Percentiles rank a stretch among this genome's conserved stretches.
These are phyloP conservation scores for Alsophila aescularia DNA, from an alignment of 2,888 invertebrate species.

Conservation along the genomic window DNA sequence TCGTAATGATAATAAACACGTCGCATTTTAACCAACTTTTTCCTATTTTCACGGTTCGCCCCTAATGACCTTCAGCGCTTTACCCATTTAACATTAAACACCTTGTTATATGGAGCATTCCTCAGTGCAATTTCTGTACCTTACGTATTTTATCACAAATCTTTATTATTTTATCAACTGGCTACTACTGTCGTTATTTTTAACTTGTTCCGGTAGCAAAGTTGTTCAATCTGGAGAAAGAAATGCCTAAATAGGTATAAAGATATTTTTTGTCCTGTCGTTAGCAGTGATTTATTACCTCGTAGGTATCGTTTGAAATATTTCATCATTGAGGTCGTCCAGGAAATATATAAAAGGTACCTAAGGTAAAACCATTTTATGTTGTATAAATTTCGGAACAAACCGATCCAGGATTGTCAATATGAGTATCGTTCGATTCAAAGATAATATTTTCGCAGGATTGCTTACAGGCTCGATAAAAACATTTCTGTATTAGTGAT, in stretches of 20 bases:
- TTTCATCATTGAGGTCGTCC: conserved; percentile 12
- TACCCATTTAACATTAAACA: conserved; percentile 36
- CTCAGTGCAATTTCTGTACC: conserved; percentile 11
- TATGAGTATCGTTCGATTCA: conserved; percentile 12
- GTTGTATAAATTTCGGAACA: neutral
- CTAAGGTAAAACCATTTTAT: neutral
- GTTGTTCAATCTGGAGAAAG: conserved; percentile 6
- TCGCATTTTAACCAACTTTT: conserved; percentile 67
- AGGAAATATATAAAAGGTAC: neutral
- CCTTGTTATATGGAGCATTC: conserved; percentile 22
- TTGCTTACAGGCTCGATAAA: conserved; percentile 5
- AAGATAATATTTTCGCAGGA: conserved; percentile 13
- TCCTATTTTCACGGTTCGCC: conserved; percentile 59
- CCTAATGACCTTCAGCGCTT: conserved; percentile 68
- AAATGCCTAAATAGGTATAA: conserved; percentile 11
- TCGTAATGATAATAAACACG: conserved; percentile 78
- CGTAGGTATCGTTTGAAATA: conserved; percentile 13
- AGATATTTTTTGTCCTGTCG: conserved; percentile 19
- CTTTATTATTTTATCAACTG: conserved; percentile 14
- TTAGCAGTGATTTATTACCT: conserved; percentile 30
- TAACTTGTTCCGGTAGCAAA: neutral
- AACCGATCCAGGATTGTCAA: conserved; percentile 1
- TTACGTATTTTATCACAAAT: conserved; percentile 13
- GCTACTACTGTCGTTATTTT: conserved; percentile 3
- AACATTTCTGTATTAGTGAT: conserved; percentile 10